These are phyloP conservation scores for Drosophila pseudoobscura DNA, from an alignment of 1,140 invertebrate species.

Conservation along the genomic window DNA sequence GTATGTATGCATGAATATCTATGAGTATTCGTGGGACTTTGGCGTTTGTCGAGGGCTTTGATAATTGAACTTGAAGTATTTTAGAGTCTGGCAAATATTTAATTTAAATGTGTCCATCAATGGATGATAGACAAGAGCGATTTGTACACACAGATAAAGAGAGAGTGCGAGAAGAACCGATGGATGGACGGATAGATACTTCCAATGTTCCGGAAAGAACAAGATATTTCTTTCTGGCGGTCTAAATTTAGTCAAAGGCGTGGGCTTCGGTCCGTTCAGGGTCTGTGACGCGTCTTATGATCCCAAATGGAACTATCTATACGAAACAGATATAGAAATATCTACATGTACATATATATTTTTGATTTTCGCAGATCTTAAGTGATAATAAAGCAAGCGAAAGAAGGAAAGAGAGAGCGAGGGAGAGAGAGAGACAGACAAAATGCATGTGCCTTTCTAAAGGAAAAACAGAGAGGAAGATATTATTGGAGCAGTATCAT, in stretches of 20 bases:
- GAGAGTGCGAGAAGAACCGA: constrained; percentile 24
- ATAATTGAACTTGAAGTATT: constrained; percentile 28
- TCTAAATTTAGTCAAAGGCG: constrained; percentile 73
- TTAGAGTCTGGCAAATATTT: constrained; percentile 35
- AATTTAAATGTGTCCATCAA: constrained; percentile 51
- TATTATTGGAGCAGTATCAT: constrained; percentile 66
- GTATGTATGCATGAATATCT: constrained; percentile 7
- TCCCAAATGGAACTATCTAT: constrained; percentile 60
- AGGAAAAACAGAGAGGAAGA: constrained; percentile 21
- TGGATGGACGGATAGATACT: constrained; percentile 4
- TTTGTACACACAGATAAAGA: constrained; percentile 1
- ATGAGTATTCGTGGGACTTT: constrained; percentile 27
- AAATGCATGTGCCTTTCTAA: constrained; percentile 78
- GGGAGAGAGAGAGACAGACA: constrained; percentile 48
- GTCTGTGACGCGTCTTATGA: constrained; percentile 64
- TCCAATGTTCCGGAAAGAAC: constrained; percentile 51
- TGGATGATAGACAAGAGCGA: constrained; percentile 5
- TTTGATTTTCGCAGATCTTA: constrained; percentile 31
- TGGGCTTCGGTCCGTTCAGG: constrained; percentile 52
- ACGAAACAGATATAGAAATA: constrained; percentile 10
- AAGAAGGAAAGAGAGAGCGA: not conserved
- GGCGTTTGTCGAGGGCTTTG: constrained; percentile 19
- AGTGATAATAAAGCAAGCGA: constrained; percentile 46
- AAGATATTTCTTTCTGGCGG: constrained; percentile 39
- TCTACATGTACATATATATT: constrained; percentile 24